Evolutionary conservation across 2,888 invertebrate genomes (phyloP).

Genomic region (Stenoptilia bipunctidactyla): DNA sequence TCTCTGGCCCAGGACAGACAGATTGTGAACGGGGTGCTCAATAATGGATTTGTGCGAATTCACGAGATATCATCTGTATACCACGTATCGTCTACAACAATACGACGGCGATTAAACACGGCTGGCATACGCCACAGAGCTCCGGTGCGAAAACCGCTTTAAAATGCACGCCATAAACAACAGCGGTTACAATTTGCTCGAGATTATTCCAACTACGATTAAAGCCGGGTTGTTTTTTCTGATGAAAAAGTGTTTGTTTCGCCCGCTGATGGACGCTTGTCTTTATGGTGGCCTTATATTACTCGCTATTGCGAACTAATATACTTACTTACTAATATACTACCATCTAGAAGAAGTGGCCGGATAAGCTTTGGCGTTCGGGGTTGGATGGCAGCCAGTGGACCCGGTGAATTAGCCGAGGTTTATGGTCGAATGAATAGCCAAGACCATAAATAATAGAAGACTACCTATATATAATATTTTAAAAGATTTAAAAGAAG

Average conservation of each 20-base stretch:
- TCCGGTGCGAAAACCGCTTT: conserved; percentile 8
- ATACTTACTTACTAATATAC: conserved; percentile 9
- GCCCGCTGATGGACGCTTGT: conserved; percentile 7
- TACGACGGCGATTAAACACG: conserved; percentile 4
- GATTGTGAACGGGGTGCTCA: no score
- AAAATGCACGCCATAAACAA: conserved; percentile 6
- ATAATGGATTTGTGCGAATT: no score
- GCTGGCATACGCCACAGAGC: conserved; percentile 6
- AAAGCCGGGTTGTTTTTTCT: conserved; percentile 6
- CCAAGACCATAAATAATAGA: no score
- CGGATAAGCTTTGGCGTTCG: conserved; percentile 5
- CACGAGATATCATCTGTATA: no score
- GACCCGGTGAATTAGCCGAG: conserved; percentile 5
- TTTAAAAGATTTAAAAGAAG: conserved; percentile 2
- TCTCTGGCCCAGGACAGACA: no score
- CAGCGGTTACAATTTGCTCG: conserved; percentile 7
- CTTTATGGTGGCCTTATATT: conserved; percentile 10
- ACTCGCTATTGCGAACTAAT: conserved; percentile 9
- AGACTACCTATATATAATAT: no score
- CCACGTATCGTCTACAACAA: no score
- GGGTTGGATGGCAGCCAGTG: conserved; percentile 6
- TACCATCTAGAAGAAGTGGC: conserved; percentile 9
- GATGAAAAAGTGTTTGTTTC: conserved; percentile 11
- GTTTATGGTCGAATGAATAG: conserved; percentile 2
- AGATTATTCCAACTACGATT: conserved; percentile 8